phyloP scores from a whole-genome alignment of 2,888 invertebrate species.

The Polyommatus icarus region DNA sequence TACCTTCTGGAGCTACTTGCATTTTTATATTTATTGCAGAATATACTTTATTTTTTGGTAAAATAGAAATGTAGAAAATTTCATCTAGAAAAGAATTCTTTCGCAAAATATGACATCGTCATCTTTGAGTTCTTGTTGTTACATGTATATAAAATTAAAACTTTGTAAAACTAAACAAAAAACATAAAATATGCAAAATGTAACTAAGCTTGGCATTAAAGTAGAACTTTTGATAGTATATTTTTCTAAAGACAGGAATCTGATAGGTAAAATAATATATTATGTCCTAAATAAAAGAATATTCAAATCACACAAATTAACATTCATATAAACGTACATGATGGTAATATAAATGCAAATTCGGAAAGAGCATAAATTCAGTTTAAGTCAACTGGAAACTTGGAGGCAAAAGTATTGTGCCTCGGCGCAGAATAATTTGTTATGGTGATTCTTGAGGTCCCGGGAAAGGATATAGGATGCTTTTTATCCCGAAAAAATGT shows the following conservation, averaged over 20 bases:
- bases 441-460: no score
- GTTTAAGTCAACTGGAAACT: background rate
- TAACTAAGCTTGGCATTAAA: no score
- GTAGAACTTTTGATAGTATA: background rate
- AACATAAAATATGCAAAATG: background rate
- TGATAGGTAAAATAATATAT: no score
- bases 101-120: background rate
- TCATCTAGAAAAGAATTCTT: background rate
- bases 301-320: constrained; percentile 18
- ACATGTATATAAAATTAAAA: no score
- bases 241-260: no score
- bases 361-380: background rate
- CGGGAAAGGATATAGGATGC: no score
- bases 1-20: background rate
- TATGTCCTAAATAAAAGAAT: background rate
- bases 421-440: background rate
- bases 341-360: constrained; percentile 26
- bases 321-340: background rate
- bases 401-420: background rate
- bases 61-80: background rate
- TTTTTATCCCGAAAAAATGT: no score
- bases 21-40: constrained; percentile 6
- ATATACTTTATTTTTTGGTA: background rate
- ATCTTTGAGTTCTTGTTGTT: background rate
- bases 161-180: background rate